Evolutionary conservation across 2,113 vertebrate genomes (phyloP).

Genomic region (Tyto alba): DNA sequence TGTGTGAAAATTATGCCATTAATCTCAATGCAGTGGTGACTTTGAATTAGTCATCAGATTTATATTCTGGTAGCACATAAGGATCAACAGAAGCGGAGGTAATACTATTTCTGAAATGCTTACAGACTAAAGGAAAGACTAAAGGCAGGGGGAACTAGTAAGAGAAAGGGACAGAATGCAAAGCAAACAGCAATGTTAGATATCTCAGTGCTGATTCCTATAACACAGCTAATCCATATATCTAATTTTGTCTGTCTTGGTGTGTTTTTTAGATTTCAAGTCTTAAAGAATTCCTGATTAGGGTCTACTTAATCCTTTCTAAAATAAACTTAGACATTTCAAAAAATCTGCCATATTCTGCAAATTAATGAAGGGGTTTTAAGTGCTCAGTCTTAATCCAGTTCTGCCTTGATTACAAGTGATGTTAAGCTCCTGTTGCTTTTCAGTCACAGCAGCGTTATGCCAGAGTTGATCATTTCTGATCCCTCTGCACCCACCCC

Average conservation of each 20-base stretch:
- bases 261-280: background rate
- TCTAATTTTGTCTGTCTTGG: background rate
- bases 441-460: background rate
- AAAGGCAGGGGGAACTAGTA: background rate
- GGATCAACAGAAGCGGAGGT: background rate
- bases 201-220: background rate
- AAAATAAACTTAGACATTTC: background rate
- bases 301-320: background rate
- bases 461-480: background rate
- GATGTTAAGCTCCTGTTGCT: background rate
- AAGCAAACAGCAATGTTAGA: background rate
- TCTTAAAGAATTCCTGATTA: background rate
- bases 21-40: background rate
- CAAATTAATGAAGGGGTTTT: background rate
- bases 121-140: background rate
- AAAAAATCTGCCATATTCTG: background rate
- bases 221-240: background rate
- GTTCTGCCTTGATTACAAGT: background rate
- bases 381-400: background rate
- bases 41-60: background rate
- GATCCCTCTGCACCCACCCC: background rate
- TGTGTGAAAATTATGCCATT: background rate
- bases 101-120: background rate
- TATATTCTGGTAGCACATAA: background rate
- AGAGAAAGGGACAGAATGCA: background rate